Evolutionary conservation across 2,113 vertebrate genomes (phyloP), one percentile per base, ranked within the genome.

Genomic region (Sceloporus tristichus): DNA sequence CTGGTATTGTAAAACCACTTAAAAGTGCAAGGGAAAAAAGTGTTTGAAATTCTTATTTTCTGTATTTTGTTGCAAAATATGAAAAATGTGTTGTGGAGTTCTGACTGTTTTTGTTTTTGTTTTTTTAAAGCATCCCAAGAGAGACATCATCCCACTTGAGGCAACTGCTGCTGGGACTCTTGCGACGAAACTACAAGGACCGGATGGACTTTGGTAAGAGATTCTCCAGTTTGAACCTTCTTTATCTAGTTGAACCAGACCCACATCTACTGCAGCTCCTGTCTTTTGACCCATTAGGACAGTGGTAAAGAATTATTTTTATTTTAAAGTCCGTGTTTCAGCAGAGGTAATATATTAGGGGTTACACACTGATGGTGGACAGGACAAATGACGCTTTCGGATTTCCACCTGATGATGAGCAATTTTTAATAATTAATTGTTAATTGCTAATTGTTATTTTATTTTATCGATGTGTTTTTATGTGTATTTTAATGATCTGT

Each of bases 141-240:
- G 98, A 99, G 95, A 99, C 98, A 0, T 99, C 98, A 0, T 93
- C 95, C 80, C 96, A 98, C 25, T 95, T 99, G 80, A 96, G 97
- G 84, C 97, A 98, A 88, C 96, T 99, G 68, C 97, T 99, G 25
- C 93, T 98, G 88, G 97, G 98, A 5, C 97, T 99, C 78, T 84
- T 99, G 70, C 98, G 98, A 94, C 97, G 98, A 13, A 99, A 98
- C 90, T 97, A 98, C 76, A 97, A 96, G 87, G 97, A 99, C 78
- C 97, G 99, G 48, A 98, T 99, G 96, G 97, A 97, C 92, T 99
- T 99, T 0, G 98, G 98, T 99, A 95, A 97, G 94, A 42, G 91
- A 87, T 66, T 2, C 0, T 0, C 5, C 40, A 42, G 21, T 84
- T 85, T 82, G 71, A 0, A n/a, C 14, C 16, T 34, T 34, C 9